Evolutionary conservation across 92 coral and sea anemone genomes (phyloP).

Genomic region (Chrysogorgia sp.): DNA sequence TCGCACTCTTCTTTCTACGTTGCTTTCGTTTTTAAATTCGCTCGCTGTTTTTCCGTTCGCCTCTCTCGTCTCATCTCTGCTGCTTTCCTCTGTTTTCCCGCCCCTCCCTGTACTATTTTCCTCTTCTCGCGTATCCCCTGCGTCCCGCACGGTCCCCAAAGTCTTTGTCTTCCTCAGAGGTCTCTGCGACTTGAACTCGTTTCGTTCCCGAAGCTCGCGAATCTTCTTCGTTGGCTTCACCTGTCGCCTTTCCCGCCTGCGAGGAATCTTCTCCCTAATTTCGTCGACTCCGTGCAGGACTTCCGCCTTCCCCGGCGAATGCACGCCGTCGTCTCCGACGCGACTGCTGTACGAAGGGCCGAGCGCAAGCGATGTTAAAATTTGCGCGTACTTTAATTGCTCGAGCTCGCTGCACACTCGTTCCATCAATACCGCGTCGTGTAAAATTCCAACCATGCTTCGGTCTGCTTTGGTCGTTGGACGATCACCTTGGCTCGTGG

Average conservation of each 20-base stretch:
- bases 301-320: not conserved
- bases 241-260: constrained; percentile 12
- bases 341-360: not conserved
- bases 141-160: not conserved
- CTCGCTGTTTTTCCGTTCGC: not conserved
- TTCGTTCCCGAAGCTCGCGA: constrained; percentile 26
- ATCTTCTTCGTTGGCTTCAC: constrained; percentile 35
- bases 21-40: not conserved
- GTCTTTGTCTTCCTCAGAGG: not conserved
- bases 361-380: constrained; percentile 30
- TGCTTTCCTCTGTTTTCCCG: not conserved
- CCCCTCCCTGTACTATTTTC: not conserved
- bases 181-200: not conserved
- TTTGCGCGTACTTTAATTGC: constrained; percentile 39
- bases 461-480: not conserved
- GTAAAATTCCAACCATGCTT: not conserved
- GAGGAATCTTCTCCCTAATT: not conserved
- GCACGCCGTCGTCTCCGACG: not conserved
- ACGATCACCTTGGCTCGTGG: not conserved
- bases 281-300: not conserved
- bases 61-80: not conserved
- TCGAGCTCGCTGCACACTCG: constrained; percentile 21
- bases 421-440: constrained; percentile 7
- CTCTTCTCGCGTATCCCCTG: not conserved
- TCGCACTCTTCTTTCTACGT: not conserved